A percentile compares a stretch with the other conserved stretches of the same genome.
Conservation (phyloP, 1,140 invertebrate species). For the Zaprionus ornatus region DNA sequence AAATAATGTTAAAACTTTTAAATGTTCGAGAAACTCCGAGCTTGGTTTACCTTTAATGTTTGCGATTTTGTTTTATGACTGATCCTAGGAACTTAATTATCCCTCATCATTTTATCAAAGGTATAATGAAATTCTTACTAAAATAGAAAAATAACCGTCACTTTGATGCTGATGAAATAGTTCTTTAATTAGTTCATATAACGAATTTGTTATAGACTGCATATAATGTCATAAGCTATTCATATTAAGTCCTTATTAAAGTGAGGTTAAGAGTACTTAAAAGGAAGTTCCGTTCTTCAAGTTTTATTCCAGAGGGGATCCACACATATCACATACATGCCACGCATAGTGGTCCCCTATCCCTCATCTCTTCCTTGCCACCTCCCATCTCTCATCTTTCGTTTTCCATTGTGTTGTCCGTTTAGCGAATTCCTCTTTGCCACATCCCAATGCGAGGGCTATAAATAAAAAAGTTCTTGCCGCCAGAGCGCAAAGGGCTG, state of each 20-base stretch:
- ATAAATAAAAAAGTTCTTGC: slow-evolving; percentile 43
- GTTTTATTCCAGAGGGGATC: background rate
- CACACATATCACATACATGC: background rate
- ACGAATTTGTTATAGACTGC: background rate
- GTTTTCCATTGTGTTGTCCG: slow-evolving; percentile 2
- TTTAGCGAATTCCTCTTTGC: slow-evolving; percentile 20
- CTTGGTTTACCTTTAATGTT: no score
- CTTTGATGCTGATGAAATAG: no score
- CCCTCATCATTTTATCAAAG: no score
- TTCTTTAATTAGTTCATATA: background rate
- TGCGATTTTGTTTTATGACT: no score
- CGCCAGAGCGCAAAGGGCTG: slow-evolving; percentile 38
- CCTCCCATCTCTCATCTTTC: background rate
- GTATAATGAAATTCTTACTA: no score
- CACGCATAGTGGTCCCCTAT: background rate
- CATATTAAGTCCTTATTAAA: background rate
- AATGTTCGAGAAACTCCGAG: no score
- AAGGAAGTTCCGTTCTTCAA: background rate
- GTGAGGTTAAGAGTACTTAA: background rate
- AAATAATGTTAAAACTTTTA: no score
- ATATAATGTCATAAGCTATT: background rate
- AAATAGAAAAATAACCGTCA: no score
- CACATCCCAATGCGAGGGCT: slow-evolving; percentile 28
- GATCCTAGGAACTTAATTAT: no score
- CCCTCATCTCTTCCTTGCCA: background rate